Evolutionary conservation across 2,888 invertebrate genomes (phyloP).

Genomic region (Trimorus sp.): DNA sequence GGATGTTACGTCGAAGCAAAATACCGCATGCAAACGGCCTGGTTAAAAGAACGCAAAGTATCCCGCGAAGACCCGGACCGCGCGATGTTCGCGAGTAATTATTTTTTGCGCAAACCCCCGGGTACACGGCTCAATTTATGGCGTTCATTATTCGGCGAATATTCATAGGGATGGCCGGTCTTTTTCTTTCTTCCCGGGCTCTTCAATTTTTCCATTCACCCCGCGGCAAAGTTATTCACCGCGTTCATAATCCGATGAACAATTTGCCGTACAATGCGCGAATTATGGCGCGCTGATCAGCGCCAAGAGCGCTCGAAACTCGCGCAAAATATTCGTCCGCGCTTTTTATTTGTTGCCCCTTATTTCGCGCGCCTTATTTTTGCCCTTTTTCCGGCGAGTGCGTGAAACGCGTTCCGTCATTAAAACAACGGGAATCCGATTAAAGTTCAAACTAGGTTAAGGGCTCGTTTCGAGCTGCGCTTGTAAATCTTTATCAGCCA

Average conservation of each 20-base stretch:
- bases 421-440: too few species aligned
- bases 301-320: conserved; percentile 47
- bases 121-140: conserved; percentile 23
- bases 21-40: too few species aligned
- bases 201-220: conserved; percentile 29
- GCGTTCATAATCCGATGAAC: conserved; percentile 43
- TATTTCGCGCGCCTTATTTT: conserved; percentile 28
- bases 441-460: too few species aligned
- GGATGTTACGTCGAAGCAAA: too few species aligned
- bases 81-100: conserved; percentile 14
- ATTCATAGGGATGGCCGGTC: conserved; percentile 17
- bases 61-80: too few species aligned
- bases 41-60: too few species aligned
- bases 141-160: conserved; percentile 22
- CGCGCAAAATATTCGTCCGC: conserved; percentile 24
- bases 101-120: conserved; percentile 25
- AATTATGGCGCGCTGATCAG: conserved; percentile 45
- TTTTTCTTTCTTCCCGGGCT: conserved; percentile 21
- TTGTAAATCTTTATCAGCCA: too few species aligned
- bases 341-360: conserved; percentile 28
- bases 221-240: conserved; percentile 38
- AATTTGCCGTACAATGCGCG: conserved; percentile 35
- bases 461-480: too few species aligned
- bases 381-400: background rate
- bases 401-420: too few species aligned